Percentiles rank a stretch among this genome's conserved stretches.
phyloP scores from a whole-genome alignment of 2,888 invertebrate genomes.

The Myopa tessellatipennis region DNA sequence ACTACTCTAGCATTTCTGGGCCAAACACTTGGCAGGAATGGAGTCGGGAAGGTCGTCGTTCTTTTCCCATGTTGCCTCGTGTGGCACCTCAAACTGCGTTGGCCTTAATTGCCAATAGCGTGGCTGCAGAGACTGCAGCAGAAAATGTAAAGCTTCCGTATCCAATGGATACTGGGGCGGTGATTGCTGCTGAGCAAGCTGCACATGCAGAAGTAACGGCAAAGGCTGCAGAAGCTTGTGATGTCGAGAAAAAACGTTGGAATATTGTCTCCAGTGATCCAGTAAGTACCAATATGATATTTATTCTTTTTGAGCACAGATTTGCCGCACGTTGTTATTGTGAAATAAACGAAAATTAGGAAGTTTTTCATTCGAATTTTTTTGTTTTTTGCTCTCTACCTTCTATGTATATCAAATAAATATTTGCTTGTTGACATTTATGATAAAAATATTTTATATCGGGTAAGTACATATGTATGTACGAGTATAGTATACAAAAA shows the following conservation, averaged over 20 bases:
- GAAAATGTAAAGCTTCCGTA: slow-evolving; percentile 74
- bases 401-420: no score
- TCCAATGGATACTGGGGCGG: slow-evolving; percentile 68
- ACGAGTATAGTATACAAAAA: background rate
- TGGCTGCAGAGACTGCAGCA: slow-evolving; percentile 75
- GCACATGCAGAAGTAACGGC: slow-evolving; percentile 49
- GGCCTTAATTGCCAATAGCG: slow-evolving; percentile 84
- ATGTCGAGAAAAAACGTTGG: slow-evolving; percentile 40
- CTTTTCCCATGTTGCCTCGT: slow-evolving; percentile 85
- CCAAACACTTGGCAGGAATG: slow-evolving; percentile 80
- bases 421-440: no score
- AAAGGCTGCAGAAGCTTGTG: slow-evolving; percentile 35
- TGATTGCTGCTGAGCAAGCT: slow-evolving; percentile 52
- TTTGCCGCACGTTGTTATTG: no score
- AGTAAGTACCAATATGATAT: slow-evolving; percentile 56
- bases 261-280: slow-evolving; percentile 64
- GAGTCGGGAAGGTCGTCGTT: slow-evolving; percentile 87
- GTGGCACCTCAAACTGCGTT: slow-evolving; percentile 87
- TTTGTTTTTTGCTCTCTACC: no score
- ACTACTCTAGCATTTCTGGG: slow-evolving; percentile 72
- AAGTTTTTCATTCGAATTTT: no score
- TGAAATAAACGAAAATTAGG: no score
- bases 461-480: background rate
- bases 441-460: background rate
- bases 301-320: background rate